Conservation (phyloP, 30 jellyfish, hydroid and myxozoan genomes). For the Aurelia sp. region DNA sequence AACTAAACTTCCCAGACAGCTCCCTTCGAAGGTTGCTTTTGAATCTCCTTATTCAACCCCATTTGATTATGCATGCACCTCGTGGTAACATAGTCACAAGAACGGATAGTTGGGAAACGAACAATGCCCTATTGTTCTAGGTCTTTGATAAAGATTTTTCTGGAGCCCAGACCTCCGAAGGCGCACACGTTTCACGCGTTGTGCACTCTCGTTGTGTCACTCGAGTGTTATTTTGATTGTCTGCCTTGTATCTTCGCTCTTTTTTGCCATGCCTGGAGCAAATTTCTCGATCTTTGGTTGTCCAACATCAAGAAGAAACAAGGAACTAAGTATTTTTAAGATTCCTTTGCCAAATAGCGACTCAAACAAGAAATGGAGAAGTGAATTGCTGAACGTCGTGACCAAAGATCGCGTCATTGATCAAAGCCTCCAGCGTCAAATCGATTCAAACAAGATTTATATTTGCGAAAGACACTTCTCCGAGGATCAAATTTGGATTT, state of each 20-base stretch:
- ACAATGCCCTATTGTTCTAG: constrained; percentile 54
- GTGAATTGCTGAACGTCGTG: constrained; percentile 40
- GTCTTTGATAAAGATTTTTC: constrained; percentile 56
- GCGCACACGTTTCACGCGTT: constrained; percentile 25
- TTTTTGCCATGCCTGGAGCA: constrained; percentile 43
- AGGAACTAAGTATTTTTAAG: constrained; percentile 41
- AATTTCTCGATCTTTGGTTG: constrained; percentile 53
- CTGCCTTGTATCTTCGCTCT: not conserved
- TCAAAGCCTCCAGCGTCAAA: not conserved
- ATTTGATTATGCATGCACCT: no score
- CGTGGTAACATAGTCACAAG: constrained; percentile 55
- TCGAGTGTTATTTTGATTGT: not conserved
- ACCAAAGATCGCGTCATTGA: constrained; percentile 39
- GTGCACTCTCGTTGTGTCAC: not conserved
- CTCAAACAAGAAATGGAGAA: constrained; percentile 57
- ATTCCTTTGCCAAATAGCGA: constrained; percentile 41
- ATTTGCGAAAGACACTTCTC: constrained; percentile 52
- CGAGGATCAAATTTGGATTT: constrained; percentile 36
- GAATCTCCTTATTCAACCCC: no score
- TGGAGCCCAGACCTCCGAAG: constrained; percentile 58
- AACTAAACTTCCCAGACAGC: no score
- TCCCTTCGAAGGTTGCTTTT: no score
- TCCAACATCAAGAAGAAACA: constrained; percentile 52
- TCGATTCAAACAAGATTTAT: constrained; percentile 37
- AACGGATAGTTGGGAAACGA: constrained; percentile 56